Conservation (phyloP, 2,113 vertebrate genomes). For the Lagopus muta region DNA sequence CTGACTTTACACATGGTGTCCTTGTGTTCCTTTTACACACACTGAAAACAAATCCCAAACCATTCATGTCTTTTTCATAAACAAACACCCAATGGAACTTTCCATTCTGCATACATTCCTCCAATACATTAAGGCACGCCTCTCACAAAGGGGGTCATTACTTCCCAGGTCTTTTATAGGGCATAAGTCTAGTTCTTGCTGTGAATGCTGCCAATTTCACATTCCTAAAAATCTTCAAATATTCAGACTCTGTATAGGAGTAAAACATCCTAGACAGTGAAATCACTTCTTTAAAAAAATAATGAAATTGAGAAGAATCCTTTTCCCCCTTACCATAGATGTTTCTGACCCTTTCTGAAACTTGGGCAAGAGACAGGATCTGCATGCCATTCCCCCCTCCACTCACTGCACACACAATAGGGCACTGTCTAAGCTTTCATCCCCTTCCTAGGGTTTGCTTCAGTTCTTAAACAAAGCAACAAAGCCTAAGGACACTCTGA, state of each 20-base stretch:
- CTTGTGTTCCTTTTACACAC: accelerated
- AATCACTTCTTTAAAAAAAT: background rate
- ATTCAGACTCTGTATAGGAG: background rate
- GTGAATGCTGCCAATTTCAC: background rate
- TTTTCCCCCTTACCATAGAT: background rate
- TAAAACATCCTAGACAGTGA: background rate
- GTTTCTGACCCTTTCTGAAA: background rate
- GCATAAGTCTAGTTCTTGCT: background rate
- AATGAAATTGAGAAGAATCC: background rate
- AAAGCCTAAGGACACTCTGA: constrained; percentile 20
- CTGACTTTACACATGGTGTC: background rate
- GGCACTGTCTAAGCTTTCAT: constrained; percentile 4
- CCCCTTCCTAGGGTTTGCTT: background rate
- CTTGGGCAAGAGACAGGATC: background rate
- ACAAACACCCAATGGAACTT: background rate
- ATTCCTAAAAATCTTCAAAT: background rate
- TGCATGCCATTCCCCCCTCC: background rate
- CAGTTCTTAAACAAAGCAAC: constrained; percentile 16
- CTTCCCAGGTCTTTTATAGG: background rate
- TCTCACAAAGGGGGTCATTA: background rate
- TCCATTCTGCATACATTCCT: background rate
- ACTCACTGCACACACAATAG: background rate
- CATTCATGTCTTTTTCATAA: background rate
- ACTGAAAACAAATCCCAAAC: background rate
- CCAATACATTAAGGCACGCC: background rate